These are phyloP conservation scores for Phalacrocorax carbo DNA, from an alignment of 2,113 vertebrate genomes.

Conservation along the genomic window DNA sequence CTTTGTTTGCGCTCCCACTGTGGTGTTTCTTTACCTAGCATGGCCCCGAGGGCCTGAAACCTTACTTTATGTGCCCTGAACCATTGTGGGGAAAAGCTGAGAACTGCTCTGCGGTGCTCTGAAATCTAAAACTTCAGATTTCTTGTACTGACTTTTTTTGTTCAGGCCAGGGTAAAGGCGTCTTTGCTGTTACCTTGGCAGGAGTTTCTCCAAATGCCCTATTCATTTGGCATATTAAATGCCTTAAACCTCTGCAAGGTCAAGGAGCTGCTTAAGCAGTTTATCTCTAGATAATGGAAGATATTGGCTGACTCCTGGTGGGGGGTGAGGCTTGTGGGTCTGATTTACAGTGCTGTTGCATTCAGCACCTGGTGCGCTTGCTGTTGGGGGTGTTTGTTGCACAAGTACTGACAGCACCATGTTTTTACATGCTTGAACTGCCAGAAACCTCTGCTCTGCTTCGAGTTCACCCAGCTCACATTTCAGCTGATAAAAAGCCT, in stretches of 20 bases:
- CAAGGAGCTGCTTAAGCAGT: background rate
- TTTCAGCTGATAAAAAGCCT: conserved; percentile 24
- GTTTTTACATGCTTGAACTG: conserved; percentile 67
- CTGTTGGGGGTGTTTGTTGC: background rate
- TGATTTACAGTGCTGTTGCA: background rate
- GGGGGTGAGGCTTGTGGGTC: background rate
- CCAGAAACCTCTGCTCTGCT: conserved; percentile 72
- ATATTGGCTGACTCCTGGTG: background rate
- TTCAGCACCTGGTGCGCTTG: background rate
- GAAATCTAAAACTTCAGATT: accelerated
- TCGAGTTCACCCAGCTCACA: background rate
- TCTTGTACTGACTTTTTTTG: background rate
- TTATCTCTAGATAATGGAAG: background rate
- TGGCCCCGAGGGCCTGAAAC: background rate
- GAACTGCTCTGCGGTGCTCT: background rate
- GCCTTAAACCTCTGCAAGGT: background rate
- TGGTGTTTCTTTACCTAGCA: background rate
- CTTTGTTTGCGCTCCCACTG: accelerated
- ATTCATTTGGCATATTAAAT: background rate
- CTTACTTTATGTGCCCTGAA: background rate
- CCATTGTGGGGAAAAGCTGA: background rate
- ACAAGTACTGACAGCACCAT: conserved; percentile 36
- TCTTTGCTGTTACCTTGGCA: background rate
- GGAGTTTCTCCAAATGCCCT: background rate
- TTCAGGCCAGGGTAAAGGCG: background rate